Evolutionary conservation across 2,797 vertebrate genomes (phyloP), one percentile per base, ranked within the genome.

Genomic region (Trichosurus vulpecula): DNA sequence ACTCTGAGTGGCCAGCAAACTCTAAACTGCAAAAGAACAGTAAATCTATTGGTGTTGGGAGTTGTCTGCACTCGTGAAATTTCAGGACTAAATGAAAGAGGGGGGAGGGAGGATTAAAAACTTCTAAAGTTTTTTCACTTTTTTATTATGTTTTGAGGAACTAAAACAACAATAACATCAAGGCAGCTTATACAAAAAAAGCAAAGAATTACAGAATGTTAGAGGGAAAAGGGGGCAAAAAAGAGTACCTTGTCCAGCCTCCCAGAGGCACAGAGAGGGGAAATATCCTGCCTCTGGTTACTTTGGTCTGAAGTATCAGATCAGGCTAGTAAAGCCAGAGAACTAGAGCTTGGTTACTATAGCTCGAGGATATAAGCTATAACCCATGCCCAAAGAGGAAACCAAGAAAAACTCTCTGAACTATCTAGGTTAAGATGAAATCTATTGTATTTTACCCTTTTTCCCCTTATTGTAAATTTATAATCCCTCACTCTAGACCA

Each of bases 61-160:
- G 31, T 66, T 66, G 12, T 66, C 58, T 66, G 57, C 2, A 31
- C 30, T 58, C 0, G 0, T 66, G 12, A 66, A 66, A 35, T n/a
- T 66, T 66, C 31, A 66, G 61, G 35, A n/a, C 31, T 5, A 66
- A 19, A 66, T 66, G 35, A n/a, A n/a, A n/a, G 35, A 14, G 31
- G 5, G 4, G 14, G 5, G 61, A 14, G 14, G 12, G 30, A 11
- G 9, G 25, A n/a, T 35, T 66, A 95, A 92, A 41, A 66, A 74
- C 30, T 93, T 93, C 27, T 92, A 8, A 96, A 95, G 74, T 91
- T 61, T 51, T 55, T 0, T 81, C 0, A 1, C 3, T 94, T 91
- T 91, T 12, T 95, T 95, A n/a, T 96, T 94, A 81, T 91, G 54
- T 41, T 52, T 91, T 81, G 52, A n/a, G 51, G 95, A 94, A 94